Base-by-base conservation (phyloP, 2,113 vertebrate species). In the Poecile atricapillus region DNA sequence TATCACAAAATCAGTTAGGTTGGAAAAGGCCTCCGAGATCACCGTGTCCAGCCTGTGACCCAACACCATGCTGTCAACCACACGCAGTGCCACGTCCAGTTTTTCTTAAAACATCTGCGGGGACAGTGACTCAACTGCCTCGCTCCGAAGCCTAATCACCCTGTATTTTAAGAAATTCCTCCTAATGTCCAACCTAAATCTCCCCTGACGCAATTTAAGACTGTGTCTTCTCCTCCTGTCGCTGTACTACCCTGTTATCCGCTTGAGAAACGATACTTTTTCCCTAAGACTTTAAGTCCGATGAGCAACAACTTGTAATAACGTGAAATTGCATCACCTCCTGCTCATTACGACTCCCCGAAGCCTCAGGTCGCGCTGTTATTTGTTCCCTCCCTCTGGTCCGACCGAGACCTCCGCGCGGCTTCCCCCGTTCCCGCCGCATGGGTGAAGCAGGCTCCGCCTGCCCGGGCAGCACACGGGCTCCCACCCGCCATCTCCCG, bases 221-320 rank as follows among this genome's bases (percentile, higher is more conserved):
- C 30, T 5, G 4, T 1, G 16, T 31, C 17, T 20, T 41, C 46
- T 60, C 28, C 21, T 49, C 22, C 47, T 6, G 46, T 18, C 21
- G 20, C 25, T 35, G 13, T 5, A 35, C 8, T 0, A 8, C 11
- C 14, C 52, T 1, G 4, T 23, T 21, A 71, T 2, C 53, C 25
- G 18, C 23, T 5, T 11, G 11, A 35, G 25, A 30, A 58, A 33
- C 0, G 2, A n/a, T 44, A 14, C 4, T 15, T 5, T 19, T 31
- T 21, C 53, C 13, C 24, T 9, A 31, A 19, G 14, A 15, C 13
- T 41, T 63, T 5, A 27, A 27, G 27, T 12, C 10, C 39, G 13
- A 30, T 7, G 5, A 47, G 15, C 28, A 41, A 7, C 19, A 27
- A 1, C 2, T 12, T 16, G 27, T 6, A 44, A 21, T 2, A 44